Evolutionary conservation across 2,888 invertebrate species (phyloP), one percentile per base, ranked within the genome.

Genomic region (Acronicta leporina): DNA sequence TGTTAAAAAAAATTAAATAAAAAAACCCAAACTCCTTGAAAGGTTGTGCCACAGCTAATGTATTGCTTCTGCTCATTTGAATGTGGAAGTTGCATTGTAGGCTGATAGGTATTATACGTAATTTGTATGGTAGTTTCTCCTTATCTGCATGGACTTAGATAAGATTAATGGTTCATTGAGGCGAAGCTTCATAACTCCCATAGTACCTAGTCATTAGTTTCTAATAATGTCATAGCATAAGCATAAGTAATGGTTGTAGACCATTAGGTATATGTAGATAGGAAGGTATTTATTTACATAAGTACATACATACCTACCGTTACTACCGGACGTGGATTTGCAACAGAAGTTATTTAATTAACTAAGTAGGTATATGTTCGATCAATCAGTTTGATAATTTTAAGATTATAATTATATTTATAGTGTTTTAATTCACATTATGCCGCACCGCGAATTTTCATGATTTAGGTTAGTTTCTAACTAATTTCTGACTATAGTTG

Each of bases 111-210:
- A 60, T 63, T 55, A 51, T 15, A 70, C 59, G 54, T 67, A 73
- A 64, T 59, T 63, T 61, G 16, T 43, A 15, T 51, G 40, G 10
- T 45, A 38, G 70, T 69, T 71, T 63, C 13, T n/a, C 33, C 48
- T 75, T 77, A 75, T 75, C 75, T 63, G 50, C 9, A 9, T 14
- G 14, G 48, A 38, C 20, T 49, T 10, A 62, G 63, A 75, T 75
- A 75, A 75, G 27, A 45, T 60, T 51, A 53, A 47, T 58, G 46
- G 33, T 54, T 66, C 70, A 46, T 48, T 48, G 47, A 46, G 7
- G 1, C 20, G 5, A 20, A 20, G 45, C 4, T 30, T 14, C 14
- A 1, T n/a, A 45, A 47, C 42, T 66, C 48, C 58, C 66, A 40
- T 40, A 38, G 8, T 30, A 20, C 20, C 20, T 20, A 63, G 41